Evolutionary conservation across 1,140 invertebrate genomes (phyloP).

Genomic region (Drosophila willistoni): DNA sequence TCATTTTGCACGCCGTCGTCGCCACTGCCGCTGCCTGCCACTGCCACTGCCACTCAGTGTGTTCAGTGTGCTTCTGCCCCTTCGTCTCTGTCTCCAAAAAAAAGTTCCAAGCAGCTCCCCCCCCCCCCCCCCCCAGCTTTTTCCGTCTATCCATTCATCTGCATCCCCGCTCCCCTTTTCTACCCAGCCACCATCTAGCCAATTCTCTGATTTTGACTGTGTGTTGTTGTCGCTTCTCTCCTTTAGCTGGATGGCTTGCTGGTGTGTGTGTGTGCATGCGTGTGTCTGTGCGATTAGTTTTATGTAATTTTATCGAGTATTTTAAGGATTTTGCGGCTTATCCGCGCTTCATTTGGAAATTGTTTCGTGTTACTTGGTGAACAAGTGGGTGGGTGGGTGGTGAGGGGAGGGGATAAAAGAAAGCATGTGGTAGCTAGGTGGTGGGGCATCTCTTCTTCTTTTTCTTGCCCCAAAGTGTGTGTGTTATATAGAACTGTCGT

Average conservation of each 20-base stretch:
- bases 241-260: constrained; percentile 7
- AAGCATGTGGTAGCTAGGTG: constrained; percentile 36
- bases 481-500: constrained; percentile 64
- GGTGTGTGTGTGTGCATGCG: constrained; percentile 33
- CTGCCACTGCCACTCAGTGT: constrained; percentile 8
- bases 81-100: constrained; percentile 12
- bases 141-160: constrained; percentile 1
- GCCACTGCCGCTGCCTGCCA: constrained; percentile 1
- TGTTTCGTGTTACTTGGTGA: constrained; percentile 79
- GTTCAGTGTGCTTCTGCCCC: constrained; percentile 10
- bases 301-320: constrained; percentile 83
- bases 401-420: neutral
- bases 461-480: constrained; percentile 60
- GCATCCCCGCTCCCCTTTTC: no score
- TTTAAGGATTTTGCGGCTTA: constrained; percentile 82
- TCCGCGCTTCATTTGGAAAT: constrained; percentile 82
- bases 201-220: constrained; percentile 46
- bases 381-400: constrained; percentile 17
- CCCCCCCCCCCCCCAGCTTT: constrained; percentile 28
- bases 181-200: constrained; percentile 36
- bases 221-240: constrained; percentile 12
- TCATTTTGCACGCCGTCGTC: constrained; percentile 70
- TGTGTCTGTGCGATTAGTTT: constrained; percentile 81
- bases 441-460: constrained; percentile 22
- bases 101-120: neutral